A percentile compares a stretch with the other conserved stretches of the same genome.
These are phyloP conservation scores for Apoderus coryli DNA, from an alignment of 2,888 invertebrate species.

Conservation along the genomic window DNA sequence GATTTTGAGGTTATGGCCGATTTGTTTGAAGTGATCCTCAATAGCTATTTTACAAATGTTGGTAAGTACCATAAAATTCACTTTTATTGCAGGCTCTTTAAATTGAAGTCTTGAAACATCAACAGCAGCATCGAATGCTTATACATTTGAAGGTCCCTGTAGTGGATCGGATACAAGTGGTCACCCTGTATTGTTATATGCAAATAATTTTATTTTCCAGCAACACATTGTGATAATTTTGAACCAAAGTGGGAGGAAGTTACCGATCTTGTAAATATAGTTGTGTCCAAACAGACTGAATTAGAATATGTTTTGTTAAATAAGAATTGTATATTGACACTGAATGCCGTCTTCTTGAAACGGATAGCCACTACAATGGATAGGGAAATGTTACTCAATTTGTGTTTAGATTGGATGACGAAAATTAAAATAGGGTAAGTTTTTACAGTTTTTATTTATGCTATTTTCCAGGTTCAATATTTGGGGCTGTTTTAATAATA, in stretches of 20 bases:
- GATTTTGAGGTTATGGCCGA: conserved; percentile 35
- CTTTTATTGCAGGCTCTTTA: too few relatives aligned
- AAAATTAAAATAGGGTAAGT: conserved; percentile 39
- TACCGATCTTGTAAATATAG: conserved; percentile 31
- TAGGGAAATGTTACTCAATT: conserved; percentile 23
- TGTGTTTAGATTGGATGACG: conserved; percentile 26
- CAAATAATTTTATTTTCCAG: conserved; percentile 15
- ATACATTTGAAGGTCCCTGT: too few relatives aligned
- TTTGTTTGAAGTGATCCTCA: conserved; percentile 38
- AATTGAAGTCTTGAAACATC: too few relatives aligned
- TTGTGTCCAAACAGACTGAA: conserved; percentile 34
- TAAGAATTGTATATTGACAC: conserved; percentile 38
- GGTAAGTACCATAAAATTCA: too few relatives aligned
- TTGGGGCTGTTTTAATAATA: too few relatives aligned
- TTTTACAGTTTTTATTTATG: conserved; percentile 3
- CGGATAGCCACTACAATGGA: conserved; percentile 28
- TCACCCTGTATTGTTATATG: not conserved
- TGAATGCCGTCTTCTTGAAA: conserved; percentile 40
- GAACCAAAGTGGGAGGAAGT: conserved; percentile 36
- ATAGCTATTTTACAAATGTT: conserved; percentile 39
- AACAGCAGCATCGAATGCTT: too few relatives aligned
- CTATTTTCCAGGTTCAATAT: too few relatives aligned
- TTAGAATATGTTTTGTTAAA: conserved; percentile 35
- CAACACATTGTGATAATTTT: conserved; percentile 20
- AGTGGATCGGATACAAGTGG: too few relatives aligned